phyloP scores from a whole-genome alignment of 2,113 vertebrate species.

The Aphelocoma coerulescens region DNA sequence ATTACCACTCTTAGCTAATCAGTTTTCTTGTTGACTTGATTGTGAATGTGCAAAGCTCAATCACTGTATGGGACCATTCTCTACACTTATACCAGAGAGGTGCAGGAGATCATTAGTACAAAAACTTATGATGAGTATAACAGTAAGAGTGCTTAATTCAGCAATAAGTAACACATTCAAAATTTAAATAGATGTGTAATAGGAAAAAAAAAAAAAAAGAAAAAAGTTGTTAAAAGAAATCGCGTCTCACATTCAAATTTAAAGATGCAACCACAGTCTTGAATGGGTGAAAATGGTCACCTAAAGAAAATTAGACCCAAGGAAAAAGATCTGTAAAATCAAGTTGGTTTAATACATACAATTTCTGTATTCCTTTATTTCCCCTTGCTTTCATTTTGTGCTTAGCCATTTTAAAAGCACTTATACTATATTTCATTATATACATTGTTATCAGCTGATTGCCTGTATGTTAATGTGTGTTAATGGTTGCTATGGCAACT shows the following conservation, averaged over 20 bases:
- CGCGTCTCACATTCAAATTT: neutral
- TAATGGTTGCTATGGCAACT: neutral
- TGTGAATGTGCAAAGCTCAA: neutral
- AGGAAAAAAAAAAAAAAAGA: neutral
- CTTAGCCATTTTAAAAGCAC: neutral
- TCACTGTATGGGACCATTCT: neutral
- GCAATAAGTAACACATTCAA: neutral
- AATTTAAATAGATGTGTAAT: neutral
- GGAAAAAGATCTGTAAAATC: neutral
- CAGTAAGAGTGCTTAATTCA: neutral
- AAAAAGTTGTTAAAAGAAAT: neutral
- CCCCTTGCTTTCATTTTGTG: neutral
- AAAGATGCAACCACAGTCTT: neutral
- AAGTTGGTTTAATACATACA: neutral
- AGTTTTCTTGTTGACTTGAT: slow-evolving; percentile 21
- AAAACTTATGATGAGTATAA: neutral
- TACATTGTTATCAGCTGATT: neutral
- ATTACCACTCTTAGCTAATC: neutral
- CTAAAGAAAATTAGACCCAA: neutral
- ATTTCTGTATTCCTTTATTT: neutral
- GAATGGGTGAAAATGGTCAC: neutral
- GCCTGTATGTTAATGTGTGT: neutral
- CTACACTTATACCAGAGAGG: neutral
- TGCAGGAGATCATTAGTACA: neutral
- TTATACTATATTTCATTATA: neutral